These are phyloP conservation scores for Molorchus minor DNA, from an alignment of 2,888 invertebrate species.

Conservation along the genomic window DNA sequence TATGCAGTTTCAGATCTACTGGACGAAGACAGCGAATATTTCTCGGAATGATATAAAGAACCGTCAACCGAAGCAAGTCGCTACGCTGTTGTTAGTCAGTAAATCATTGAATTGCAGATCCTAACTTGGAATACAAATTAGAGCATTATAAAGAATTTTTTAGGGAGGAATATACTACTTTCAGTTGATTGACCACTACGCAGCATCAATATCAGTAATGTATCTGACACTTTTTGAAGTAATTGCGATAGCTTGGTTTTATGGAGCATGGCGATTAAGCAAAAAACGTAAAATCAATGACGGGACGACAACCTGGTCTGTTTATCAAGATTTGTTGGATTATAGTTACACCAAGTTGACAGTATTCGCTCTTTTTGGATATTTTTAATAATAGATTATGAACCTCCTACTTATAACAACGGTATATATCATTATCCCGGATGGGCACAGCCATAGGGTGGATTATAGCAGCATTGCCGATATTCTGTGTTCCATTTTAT, in stretches of 20 bases:
- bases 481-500: constrained; percentile 86
- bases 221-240: constrained; percentile 94
- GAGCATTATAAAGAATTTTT: no score
- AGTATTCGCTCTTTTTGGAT: no score
- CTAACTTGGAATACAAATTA: no score
- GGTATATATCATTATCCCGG: constrained; percentile 80
- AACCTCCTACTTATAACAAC: constrained; percentile 84
- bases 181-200: constrained; percentile 91
- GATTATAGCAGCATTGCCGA: constrained; percentile 83
- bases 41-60: no score
- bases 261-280: constrained; percentile 82
- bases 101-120: no score
- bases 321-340: constrained; percentile 91
- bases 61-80: no score
- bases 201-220: constrained; percentile 91
- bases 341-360: constrained; percentile 83
- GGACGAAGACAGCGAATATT: no score
- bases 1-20: no score
- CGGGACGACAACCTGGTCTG: constrained; percentile 79
- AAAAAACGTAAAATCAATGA: constrained; percentile 91
- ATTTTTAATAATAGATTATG: constrained; percentile 87
- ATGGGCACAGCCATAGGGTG: constrained; percentile 91
- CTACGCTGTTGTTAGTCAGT: no score
- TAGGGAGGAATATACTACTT: constrained; percentile 92
- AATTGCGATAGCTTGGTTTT: constrained; percentile 91